Evolutionary conservation across 1,140 invertebrate species (phyloP), one percentile per base, ranked within the genome.

Genomic region (Propsilocerus akamusi): DNA sequence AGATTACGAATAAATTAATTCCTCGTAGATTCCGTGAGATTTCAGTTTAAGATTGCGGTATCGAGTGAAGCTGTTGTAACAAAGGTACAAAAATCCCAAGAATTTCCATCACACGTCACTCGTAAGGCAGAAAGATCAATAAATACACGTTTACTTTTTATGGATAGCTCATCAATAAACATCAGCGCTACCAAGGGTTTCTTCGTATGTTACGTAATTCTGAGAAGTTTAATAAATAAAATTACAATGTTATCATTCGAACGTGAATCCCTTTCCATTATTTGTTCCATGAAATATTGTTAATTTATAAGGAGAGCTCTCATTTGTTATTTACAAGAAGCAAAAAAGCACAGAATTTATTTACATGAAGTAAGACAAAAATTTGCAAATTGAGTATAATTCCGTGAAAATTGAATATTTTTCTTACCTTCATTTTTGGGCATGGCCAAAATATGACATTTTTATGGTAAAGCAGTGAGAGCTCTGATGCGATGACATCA

Each of bases 341-440:
- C 55, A 54, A 50, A 54, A 12, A 22, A 12, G 6, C 46, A 52
- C 34, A 54, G 12, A 24, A 37, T 14, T 6, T 6, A 6, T 46
- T 17, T 20, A 10, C 6, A 46, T 46, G 10, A 46, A 12, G 6
- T 30, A 30, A 8, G 52, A n/a, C 46, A 26, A 46, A 48, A 24
- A 47, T 0, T 34, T 37, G 32, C 34, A 46, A 6, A 11, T 48
- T 41, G 8, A 30, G 28, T n/a, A 30, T 30, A 30, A 8, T 30
- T 30, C 8, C 8, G 28, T 30, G n/a, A 8, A 30, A n/a, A 8
- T 8, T 30, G n/a, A 30, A n/a, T 30, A n/a, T n/a, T 30, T 14
- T 57, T 59, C 62, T 62, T 52, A 64, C 62, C 57, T 60, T 64
- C 62, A 64, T 64, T 25, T 53, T 56, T 20, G 58, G 59, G 54